These are phyloP conservation scores for Merodon equestris DNA, from an alignment of 2,888 invertebrate species.

Conservation along the genomic window DNA sequence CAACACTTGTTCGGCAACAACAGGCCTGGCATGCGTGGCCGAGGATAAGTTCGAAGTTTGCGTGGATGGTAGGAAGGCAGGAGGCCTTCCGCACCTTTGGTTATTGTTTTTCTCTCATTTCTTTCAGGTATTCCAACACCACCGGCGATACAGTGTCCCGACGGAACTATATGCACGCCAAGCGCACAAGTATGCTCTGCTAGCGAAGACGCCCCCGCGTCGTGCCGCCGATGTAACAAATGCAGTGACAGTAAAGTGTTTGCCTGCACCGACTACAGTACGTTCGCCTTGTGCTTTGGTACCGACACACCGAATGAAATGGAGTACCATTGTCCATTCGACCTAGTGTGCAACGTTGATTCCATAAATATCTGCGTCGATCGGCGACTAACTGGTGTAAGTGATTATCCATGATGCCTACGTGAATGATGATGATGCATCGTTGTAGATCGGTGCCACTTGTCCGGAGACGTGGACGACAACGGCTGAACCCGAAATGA, in stretches of 20 bases:
- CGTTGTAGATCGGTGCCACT: slow-evolving; percentile 43
- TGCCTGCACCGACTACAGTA: slow-evolving; percentile 44
- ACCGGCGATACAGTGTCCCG: slow-evolving; percentile 15
- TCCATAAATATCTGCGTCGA: slow-evolving; percentile 28
- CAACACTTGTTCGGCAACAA: slow-evolving; percentile 36
- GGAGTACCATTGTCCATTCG: slow-evolving; percentile 4
- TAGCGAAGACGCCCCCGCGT: background rate
- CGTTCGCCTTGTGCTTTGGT: slow-evolving; percentile 41
- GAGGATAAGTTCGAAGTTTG: slow-evolving; percentile 41
- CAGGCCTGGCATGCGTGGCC: slow-evolving; percentile 34
- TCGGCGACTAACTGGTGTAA: slow-evolving; percentile 10
- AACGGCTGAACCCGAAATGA: background rate
- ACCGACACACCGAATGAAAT: background rate
- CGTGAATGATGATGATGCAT: background rate
- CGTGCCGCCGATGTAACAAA: slow-evolving; percentile 19
- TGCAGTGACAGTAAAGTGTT: slow-evolving; percentile 26
- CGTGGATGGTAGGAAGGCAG: slow-evolving; percentile 13
- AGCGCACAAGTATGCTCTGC: slow-evolving; percentile 15
- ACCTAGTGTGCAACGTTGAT: slow-evolving; percentile 22
- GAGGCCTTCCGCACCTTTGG: background rate
- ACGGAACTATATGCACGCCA: slow-evolving; percentile 37
- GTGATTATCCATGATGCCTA: too few relatives aligned
- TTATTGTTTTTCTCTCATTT: background rate
- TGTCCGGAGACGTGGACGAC: slow-evolving; percentile 15
- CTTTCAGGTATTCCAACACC: slow-evolving; percentile 26